A percentile compares a stretch with the other conserved stretches of the same genome.
Conservation (phyloP, 2,797 vertebrate genomes). For the Sebastiscus albofasciatus region DNA sequence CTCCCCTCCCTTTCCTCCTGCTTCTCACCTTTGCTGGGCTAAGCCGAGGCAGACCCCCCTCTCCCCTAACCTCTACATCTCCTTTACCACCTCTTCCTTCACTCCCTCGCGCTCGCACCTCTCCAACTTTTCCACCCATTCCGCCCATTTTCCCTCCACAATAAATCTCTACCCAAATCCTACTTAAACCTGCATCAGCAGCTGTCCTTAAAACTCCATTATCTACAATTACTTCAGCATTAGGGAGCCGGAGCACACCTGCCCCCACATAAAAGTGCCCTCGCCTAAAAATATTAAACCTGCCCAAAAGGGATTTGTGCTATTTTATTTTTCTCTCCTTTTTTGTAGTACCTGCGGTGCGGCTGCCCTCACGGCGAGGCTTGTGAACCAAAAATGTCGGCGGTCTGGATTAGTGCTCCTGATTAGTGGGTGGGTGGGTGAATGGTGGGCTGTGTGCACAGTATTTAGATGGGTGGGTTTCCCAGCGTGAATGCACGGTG, state of each 20-base stretch:
- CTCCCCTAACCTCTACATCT: constrained; percentile 46
- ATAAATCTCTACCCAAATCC: constrained; percentile 81
- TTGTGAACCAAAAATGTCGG: constrained; percentile 59
- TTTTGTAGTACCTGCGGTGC: constrained; percentile 52
- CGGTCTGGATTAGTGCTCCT: constrained; percentile 56
- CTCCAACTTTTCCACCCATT: constrained; percentile 67
- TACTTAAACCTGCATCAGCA: constrained; percentile 80
- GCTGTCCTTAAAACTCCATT: constrained; percentile 85
- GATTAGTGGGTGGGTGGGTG: constrained; percentile 54
- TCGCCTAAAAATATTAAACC: constrained; percentile 75
- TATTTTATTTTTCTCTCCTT: constrained; percentile 45
- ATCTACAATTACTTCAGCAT: constrained; percentile 84
- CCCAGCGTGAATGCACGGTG: constrained; percentile 27
- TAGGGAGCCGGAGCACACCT: constrained; percentile 74
- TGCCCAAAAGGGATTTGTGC: constrained; percentile 72
- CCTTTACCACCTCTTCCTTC: constrained; percentile 41
- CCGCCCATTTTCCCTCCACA: constrained; percentile 57
- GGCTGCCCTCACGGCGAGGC: constrained; percentile 45
- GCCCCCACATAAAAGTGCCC: constrained; percentile 72
- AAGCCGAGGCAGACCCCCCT: constrained; percentile 36
- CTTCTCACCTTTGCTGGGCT: constrained; percentile 60
- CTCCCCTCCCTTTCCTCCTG: constrained; percentile 23
- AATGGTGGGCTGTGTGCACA: constrained; percentile 36
- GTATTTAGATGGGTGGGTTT: constrained; percentile 49
- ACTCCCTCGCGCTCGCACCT: constrained; percentile 50